Percentiles rank a stretch among this genome's conserved stretches.
These are phyloP conservation scores for Stictonetta naevosa DNA, from an alignment of 2,113 vertebrate species.

Conservation along the genomic window DNA sequence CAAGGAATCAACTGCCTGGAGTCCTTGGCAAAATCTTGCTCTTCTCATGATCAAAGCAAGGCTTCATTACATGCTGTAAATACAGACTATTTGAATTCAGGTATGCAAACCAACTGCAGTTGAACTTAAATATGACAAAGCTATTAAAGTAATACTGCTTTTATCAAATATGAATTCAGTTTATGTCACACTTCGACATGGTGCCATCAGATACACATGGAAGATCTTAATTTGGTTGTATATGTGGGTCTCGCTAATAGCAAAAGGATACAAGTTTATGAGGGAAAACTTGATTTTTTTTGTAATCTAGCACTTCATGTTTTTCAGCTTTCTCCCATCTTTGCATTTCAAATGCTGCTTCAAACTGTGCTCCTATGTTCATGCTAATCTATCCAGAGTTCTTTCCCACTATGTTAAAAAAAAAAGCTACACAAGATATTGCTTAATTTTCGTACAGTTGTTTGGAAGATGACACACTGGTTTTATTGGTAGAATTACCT, in stretches of 20 bases:
- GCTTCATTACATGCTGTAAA: not conserved
- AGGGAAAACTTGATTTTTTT: not conserved
- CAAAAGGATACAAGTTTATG: not conserved
- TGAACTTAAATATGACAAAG: not conserved
- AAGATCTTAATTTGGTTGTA: not conserved
- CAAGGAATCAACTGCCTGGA: not conserved
- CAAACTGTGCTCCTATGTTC: not conserved
- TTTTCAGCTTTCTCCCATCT: not conserved
- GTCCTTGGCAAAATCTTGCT: not conserved
- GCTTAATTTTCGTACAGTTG: not conserved
- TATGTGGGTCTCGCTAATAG: not conserved
- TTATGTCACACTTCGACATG: not conserved
- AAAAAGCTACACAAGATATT: not conserved
- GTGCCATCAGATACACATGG: not conserved
- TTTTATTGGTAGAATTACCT: not conserved
- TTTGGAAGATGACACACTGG: not conserved
- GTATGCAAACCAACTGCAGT: not conserved
- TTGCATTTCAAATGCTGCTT: not conserved
- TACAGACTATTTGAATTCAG: not conserved
- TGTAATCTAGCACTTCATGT: not conserved
- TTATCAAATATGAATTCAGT: not conserved
- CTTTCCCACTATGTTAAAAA: not conserved
- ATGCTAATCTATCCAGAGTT: not conserved
- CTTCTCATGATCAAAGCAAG: not conserved
- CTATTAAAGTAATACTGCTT: not conserved